Percentiles rank a stretch among this genome's conserved stretches.
phyloP scores from a whole-genome alignment of 2,888 invertebrate species.

The Synanthedon myopaeformis region DNA sequence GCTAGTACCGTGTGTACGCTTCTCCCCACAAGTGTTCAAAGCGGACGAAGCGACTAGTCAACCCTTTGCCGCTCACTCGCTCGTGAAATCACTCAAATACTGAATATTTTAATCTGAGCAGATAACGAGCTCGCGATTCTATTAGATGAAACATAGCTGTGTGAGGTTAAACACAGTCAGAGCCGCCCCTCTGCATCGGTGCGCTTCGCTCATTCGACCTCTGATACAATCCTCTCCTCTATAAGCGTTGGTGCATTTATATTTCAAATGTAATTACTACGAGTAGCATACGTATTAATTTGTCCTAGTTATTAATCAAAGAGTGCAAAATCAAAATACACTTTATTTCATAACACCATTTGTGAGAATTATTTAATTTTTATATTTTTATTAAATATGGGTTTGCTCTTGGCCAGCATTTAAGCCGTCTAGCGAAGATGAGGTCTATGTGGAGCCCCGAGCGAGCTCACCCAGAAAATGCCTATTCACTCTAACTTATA shows the following conservation, averaged over 20 bases:
- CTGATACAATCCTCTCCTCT: background rate
- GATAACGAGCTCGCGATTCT: slow-evolving; percentile 71
- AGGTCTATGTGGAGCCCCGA: too few species aligned
- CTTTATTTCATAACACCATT: too few species aligned
- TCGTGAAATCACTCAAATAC: slow-evolving; percentile 72
- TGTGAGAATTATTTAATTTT: too few species aligned
- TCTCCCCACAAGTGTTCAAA: slow-evolving; percentile 66
- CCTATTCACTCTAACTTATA: too few species aligned
- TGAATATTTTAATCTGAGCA: slow-evolving; percentile 71
- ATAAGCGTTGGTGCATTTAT: background rate
- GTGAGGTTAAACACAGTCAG: slow-evolving; percentile 51
- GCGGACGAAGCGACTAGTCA: slow-evolving; percentile 66
- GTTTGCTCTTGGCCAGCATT: too few species aligned
- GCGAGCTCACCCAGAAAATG: too few species aligned
- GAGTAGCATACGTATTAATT: background rate
- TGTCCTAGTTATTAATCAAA: background rate
- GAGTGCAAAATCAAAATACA: background rate
- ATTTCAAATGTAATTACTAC: background rate
- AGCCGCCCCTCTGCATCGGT: slow-evolving; percentile 25
- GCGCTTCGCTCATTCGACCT: slow-evolving; percentile 4
- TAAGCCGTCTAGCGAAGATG: too few species aligned
- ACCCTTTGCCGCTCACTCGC: slow-evolving; percentile 69
- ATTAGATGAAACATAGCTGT: slow-evolving; percentile 67
- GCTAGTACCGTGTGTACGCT: slow-evolving; percentile 34
- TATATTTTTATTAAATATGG: too few species aligned